Conservation (phyloP, 2,797 vertebrate genomes). For the Bothrops alternatus region DNA sequence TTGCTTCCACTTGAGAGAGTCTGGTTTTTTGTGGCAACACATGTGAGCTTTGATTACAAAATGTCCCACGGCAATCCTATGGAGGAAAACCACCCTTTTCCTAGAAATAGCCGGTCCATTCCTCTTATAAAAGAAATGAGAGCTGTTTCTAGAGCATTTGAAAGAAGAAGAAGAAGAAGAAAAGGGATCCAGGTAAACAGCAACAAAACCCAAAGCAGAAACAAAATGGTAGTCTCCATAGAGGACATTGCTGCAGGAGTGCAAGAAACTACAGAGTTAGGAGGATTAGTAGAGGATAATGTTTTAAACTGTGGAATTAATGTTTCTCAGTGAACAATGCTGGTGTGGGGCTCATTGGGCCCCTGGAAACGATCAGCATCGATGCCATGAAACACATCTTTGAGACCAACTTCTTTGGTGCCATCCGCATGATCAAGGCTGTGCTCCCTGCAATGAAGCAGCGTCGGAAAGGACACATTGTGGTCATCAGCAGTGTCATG, state of each 20-base stretch:
- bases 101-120: background rate
- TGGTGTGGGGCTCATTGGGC: conserved; percentile 85
- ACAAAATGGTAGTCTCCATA: background rate
- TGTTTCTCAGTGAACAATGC: conserved; percentile 85
- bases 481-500: conserved; percentile 95
- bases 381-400: conserved; percentile 86
- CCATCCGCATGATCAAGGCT: conserved; percentile 87
- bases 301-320: background rate
- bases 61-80: background rate
- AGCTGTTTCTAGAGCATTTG: background rate
- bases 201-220: background rate
- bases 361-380: conserved; percentile 85
- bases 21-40: background rate
- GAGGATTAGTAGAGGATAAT: background rate
- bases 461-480: conserved; percentile 83
- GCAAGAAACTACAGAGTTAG: background rate
- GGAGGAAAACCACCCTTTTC: background rate
- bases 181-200: background rate
- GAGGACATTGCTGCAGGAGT: background rate
- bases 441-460: conserved; percentile 91
- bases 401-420: conserved; percentile 94
- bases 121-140: background rate
- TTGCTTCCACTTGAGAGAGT: background rate
- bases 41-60: background rate
- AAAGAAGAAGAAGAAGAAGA: background rate